A percentile compares a stretch with the other conserved stretches of the same genome.
These are phyloP conservation scores for Sphaeramia orbicularis DNA, from an alignment of 2,797 vertebrate genomes.

Conservation along the genomic window DNA sequence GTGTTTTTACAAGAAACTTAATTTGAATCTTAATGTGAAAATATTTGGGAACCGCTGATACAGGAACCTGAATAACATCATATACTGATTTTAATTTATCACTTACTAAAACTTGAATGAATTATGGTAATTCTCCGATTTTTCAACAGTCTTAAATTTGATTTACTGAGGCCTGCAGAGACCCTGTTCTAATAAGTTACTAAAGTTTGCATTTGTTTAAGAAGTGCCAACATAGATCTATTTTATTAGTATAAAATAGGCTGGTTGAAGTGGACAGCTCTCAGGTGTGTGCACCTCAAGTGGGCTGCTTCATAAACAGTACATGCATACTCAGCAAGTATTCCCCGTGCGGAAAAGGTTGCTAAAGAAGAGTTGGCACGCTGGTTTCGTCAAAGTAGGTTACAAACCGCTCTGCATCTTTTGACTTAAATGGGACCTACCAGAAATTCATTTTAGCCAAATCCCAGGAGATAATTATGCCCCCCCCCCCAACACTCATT, in stretches of 20 bases:
- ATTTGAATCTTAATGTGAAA: no score
- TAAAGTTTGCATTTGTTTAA: neutral
- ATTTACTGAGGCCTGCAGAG: neutral
- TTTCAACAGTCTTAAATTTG: no score
- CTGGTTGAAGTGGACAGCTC: neutral
- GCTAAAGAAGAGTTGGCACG: neutral
- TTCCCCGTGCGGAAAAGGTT: neutral
- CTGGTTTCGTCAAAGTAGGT: constrained; percentile 52
- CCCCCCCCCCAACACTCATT: constrained; percentile 41
- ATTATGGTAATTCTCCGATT: no score
- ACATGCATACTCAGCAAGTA: constrained; percentile 33
- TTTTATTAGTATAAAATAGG: neutral
- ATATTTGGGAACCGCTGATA: no score
- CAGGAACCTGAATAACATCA: no score
- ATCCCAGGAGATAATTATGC: constrained; percentile 53
- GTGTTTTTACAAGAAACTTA: no score
- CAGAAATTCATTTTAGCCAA: constrained; percentile 40
- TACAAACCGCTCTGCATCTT: constrained; percentile 30
- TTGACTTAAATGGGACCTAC: constrained; percentile 26
- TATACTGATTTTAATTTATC: no score
- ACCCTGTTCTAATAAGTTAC: neutral
- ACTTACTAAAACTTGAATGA: no score
- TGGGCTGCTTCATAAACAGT: constrained; percentile 1
- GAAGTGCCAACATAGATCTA: neutral
- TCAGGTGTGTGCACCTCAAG: constrained; percentile 21